A percentile compares a stretch with the other conserved stretches of the same genome.
These are phyloP conservation scores for Atherix ibis DNA, from an alignment of 2,888 invertebrate species.

Conservation along the genomic window DNA sequence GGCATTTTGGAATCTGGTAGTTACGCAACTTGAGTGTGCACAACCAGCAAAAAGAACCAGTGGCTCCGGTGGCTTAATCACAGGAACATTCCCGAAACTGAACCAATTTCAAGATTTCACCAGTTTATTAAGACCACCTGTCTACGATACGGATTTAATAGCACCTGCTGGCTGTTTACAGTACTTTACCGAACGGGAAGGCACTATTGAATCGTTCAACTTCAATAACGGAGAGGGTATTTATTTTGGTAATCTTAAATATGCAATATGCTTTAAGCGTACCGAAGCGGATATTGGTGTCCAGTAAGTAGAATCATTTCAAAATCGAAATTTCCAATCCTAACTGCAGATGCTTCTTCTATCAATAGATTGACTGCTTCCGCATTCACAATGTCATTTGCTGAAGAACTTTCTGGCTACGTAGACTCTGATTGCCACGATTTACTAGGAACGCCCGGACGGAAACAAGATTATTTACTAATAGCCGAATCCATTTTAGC, in stretches of 20 bases:
- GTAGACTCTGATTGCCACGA: slow-evolving; percentile 39
- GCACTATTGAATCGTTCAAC: slow-evolving; percentile 43
- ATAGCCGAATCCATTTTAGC: slow-evolving; percentile 38
- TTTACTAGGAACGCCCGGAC: slow-evolving; percentile 35
- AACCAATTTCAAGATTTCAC: neutral
- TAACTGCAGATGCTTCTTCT: no score
- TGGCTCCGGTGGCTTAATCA: slow-evolving; percentile 15
- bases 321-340: no score
- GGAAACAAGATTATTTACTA: slow-evolving; percentile 37
- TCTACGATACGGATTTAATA: slow-evolving; percentile 20
- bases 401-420: slow-evolving; percentile 18
- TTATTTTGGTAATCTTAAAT: slow-evolving; percentile 40
- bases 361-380: neutral
- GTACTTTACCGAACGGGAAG: slow-evolving; percentile 42
- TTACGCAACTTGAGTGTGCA: slow-evolving; percentile 44
- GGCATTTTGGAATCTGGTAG: slow-evolving; percentile 43
- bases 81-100: neutral
- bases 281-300: slow-evolving; percentile 18
- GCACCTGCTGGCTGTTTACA: slow-evolving; percentile 52
- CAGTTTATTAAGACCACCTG: neutral
- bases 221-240: slow-evolving; percentile 38
- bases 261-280: slow-evolving; percentile 47
- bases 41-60: slow-evolving; percentile 34
- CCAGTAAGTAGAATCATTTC: slow-evolving; percentile 16
- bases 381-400: slow-evolving; percentile 2